phyloP scores from a whole-genome alignment of 2,888 invertebrate genomes.

The Scaptomyza flava region DNA sequence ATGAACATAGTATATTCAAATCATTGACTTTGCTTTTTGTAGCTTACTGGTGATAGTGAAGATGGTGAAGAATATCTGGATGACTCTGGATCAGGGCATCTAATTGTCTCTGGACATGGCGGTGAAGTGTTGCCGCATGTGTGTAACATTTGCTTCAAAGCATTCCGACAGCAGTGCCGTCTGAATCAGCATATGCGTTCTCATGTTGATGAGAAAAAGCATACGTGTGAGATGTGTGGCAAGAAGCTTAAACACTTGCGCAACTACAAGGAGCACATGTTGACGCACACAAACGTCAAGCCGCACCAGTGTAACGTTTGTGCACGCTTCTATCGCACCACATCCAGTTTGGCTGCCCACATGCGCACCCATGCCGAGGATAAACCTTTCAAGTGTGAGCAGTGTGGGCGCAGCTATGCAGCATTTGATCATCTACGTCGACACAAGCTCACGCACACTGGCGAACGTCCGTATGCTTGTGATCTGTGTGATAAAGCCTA shows the following conservation, averaged over 20 bases:
- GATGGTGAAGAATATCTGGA: conserved; percentile 44
- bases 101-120: background rate
- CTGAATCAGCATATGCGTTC: conserved; percentile 82
- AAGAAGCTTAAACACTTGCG: conserved; percentile 83
- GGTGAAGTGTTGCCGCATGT: conserved; percentile 49
- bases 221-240: conserved; percentile 82
- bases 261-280: conserved; percentile 84
- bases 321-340: conserved; percentile 63
- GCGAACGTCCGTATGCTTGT: conserved; percentile 65
- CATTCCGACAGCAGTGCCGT: conserved; percentile 66
- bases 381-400: conserved; percentile 82
- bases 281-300: conserved; percentile 78
- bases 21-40: background rate
- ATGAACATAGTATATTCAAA: background rate
- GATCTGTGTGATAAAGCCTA: conserved; percentile 83
- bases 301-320: conserved; percentile 65
- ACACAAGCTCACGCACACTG: conserved; percentile 68
- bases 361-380: conserved; percentile 72
- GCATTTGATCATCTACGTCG: conserved; percentile 64
- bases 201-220: conserved; percentile 83
- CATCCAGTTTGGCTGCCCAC: conserved; percentile 67
- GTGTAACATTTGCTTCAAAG: conserved; percentile 56
- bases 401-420: conserved; percentile 64
- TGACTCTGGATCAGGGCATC: conserved; percentile 9
- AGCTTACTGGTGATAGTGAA: conserved; percentile 48